Evolutionary conservation across 2,797 vertebrate species (phyloP), one percentile per base, ranked within the genome.

Genomic region (Mus spretus): DNA sequence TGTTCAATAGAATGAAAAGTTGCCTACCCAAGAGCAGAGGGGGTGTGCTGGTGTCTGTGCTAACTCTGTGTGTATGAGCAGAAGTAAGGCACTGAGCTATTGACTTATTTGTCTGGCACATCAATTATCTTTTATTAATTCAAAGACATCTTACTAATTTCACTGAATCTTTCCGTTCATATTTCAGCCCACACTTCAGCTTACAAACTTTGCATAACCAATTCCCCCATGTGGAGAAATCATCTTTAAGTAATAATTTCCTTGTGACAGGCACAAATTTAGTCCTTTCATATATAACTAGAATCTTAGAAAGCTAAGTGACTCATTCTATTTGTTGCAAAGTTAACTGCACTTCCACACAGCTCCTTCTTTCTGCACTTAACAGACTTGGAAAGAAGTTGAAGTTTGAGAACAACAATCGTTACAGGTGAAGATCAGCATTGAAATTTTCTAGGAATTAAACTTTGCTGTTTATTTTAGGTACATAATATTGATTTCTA

Each of bases 281-380:
- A 90, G 55, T 63, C 55, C 61, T 93, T 94, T 94, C 57, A 34
- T n/a, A 90, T 93, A 47, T 93, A 81, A 72, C 59, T 47, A 84
- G 28, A 65, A 47, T 87, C 89, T 78, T 17, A 77, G 90, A 55
- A 96, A 96, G 75, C 47, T 88, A 97, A 92, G 86, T 34, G 63
- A 89, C 34, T 55, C 24, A 92, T 89, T 91, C 85, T 79, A 78
- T 93, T 91, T 95, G 65, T 72, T 89, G 47, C 96, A 96, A 91
- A 61, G 61, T 81, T 90, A 96, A 92, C 82, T 47, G 59, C 14
- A 28, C 83, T 94, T 85, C 89, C 47, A 93, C 24, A 11, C 3
- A 79, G 34, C 47, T 34, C 6, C 28, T 96, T 79, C 59, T 81
- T 75, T 84, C 28, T 96, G 20, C 4, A 96, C 65, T 95, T 82